Evolutionary conservation across 2,888 invertebrate genomes (phyloP), one percentile per base, ranked within the genome.

Genomic region (Theristus sp.): DNA sequence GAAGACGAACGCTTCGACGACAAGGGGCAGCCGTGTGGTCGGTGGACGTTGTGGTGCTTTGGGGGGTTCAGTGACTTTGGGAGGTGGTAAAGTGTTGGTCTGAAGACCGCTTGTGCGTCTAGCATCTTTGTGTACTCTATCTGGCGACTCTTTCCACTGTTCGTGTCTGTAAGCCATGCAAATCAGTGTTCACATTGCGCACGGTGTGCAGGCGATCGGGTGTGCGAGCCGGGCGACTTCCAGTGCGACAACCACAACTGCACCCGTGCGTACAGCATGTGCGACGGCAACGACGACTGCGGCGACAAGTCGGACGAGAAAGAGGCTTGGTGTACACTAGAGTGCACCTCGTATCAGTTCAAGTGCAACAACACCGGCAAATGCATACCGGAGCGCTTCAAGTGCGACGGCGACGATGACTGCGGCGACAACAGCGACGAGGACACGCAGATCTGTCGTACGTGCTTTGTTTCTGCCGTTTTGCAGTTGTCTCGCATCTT

Each of bases 181-280:
- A n/a, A n/a, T n/a, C n/a, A n/a, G n/a, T n/a, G n/a, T n/a, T n/a
- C n/a, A n/a, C n/a, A n/a, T n/a, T n/a, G n/a, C n/a, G n/a, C n/a
- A n/a, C n/a, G n/a, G n/a, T 38, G 17, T 38, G 10, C 52, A 63
- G 63, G 62, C 2, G 61, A 64, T 46, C 62, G 71, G 26, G 68
- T 73, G 54, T 73, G 73, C 59, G 68, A 70, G 2, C 69, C 72
- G 0, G 91, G 93, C n/a, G 85, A 87, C 47, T 94, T 89, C 84
- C 93, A 94, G 70, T 94, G 93, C 73, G 82, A 83, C 64, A 93
- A 91, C 73, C 84, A 84, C 30, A 89, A 88, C 75, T 94, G 93
- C 72, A 89, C 89, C 1, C 86, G 87, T 17, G 71, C 88, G 3
- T 87, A 89, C 1, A 87, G 87, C 0, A 86, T 93, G 63, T 93